Percentiles rank a stretch among this genome's conserved stretches.
phyloP scores from a whole-genome alignment of 1,140 invertebrate species.

The Sinella curviseta region DNA sequence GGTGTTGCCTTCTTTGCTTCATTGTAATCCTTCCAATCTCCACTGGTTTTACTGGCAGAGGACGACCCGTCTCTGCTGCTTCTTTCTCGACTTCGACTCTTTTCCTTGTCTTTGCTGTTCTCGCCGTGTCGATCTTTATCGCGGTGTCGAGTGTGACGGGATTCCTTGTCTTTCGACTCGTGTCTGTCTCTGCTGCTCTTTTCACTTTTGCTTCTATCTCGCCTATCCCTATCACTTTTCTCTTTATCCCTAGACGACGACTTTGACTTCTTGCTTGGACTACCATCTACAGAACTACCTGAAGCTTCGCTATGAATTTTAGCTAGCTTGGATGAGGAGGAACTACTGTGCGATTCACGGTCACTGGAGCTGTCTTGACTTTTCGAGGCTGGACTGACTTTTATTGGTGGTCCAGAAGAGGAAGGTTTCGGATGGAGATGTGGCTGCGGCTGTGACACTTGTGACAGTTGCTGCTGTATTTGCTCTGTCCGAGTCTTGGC shows the following conservation, averaged over 20 bases:
- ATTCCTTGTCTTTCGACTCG: constrained; percentile 9
- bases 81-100: neutral
- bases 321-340: neutral
- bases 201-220: constrained; percentile 5
- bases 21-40: constrained; percentile 3
- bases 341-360: neutral
- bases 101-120: neutral
- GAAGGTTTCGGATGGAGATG: neutral
- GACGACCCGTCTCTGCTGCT: neutral
- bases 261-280: neutral
- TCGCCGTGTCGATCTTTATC: constrained; percentile 15
- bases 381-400: neutral
- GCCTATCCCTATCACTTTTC: constrained; percentile 10
- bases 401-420: neutral
- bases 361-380: neutral
- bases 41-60: neutral
- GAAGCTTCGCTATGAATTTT: neutral
- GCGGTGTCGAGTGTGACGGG: constrained; percentile 4
- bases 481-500: constrained; percentile 1
- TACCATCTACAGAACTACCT: constrained; percentile 9
- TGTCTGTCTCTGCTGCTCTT: neutral
- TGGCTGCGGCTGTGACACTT: neutral
- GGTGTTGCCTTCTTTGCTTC: neutral
- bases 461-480: constrained; percentile 1
- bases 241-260: neutral